phyloP scores from a whole-genome alignment of 2,113 vertebrate species.

The Sphyrna mokarran region DNA sequence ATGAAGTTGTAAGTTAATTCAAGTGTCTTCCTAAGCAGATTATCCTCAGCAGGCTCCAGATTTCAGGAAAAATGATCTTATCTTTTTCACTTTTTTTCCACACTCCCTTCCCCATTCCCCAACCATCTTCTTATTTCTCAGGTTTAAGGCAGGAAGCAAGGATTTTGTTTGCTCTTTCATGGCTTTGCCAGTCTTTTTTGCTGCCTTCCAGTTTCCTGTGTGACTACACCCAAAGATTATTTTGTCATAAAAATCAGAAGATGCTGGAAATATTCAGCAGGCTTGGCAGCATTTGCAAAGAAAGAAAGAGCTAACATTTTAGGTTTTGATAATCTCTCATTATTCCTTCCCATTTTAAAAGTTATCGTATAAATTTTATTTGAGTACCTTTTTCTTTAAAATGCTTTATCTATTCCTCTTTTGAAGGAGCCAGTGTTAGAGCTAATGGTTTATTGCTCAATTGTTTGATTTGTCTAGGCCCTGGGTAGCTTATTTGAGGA shows the following conservation, averaged over 20 bases:
- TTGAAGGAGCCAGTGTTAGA: neutral
- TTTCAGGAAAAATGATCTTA: neutral
- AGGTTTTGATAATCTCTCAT: neutral
- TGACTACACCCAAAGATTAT: neutral
- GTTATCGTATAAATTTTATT: neutral
- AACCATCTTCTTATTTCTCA: neutral
- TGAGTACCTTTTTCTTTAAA: neutral
- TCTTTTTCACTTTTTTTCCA: neutral
- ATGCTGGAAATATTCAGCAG: neutral
- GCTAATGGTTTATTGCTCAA: neutral
- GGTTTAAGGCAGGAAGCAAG: neutral
- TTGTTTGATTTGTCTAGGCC: conserved; percentile 53
- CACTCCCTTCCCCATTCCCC: neutral
- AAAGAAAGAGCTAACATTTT: neutral
- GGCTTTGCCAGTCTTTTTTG: neutral
- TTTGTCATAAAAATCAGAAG: neutral
- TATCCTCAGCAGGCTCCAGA: neutral
- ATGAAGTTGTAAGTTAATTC: neutral
- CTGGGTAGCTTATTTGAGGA: conserved; percentile 64
- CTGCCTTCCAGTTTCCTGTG: neutral
- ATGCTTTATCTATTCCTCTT: neutral
- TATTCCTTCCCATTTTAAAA: neutral
- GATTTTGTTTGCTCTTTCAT: neutral
- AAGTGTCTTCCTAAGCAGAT: neutral
- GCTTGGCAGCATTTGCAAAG: neutral